phyloP scores from a whole-genome alignment of 2,113 vertebrate species.

The Mesoclemmys tuberculata region DNA sequence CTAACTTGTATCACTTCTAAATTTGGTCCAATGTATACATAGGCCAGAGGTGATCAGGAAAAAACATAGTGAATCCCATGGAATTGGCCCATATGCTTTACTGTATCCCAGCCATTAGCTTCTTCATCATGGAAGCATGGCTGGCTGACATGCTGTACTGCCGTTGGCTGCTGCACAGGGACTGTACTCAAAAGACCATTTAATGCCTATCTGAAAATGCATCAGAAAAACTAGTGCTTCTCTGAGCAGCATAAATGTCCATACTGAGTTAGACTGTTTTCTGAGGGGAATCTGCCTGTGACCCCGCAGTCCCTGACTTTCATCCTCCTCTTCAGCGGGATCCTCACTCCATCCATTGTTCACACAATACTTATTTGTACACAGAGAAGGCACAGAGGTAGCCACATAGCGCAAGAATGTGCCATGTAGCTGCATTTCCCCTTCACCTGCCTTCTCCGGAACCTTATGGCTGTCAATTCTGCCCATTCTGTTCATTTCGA shows the following conservation, averaged over 20 bases:
- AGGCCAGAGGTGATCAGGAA: neutral
- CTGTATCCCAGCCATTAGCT: neutral
- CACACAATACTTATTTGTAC: neutral
- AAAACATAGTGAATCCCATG: too few relatives aligned
- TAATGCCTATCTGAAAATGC: neutral
- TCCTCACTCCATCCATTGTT: neutral
- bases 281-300: neutral
- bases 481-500: neutral
- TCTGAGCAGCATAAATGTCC: fast-evolving
- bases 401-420: neutral
- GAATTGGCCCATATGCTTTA: too few relatives aligned
- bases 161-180: neutral
- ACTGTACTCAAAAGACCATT: neutral
- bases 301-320: neutral
- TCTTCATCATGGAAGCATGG: neutral
- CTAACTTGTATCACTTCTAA: neutral
- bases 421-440: neutral
- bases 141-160: neutral
- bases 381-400: neutral
- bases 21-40: neutral
- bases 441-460: neutral
- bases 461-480: neutral
- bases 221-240: neutral
- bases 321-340: neutral
- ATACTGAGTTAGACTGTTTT: fast-evolving